Evolutionary conservation across 2,113 vertebrate genomes (phyloP), one percentile per base, ranked within the genome.

Genomic region (Tricholaema leucomelas): DNA sequence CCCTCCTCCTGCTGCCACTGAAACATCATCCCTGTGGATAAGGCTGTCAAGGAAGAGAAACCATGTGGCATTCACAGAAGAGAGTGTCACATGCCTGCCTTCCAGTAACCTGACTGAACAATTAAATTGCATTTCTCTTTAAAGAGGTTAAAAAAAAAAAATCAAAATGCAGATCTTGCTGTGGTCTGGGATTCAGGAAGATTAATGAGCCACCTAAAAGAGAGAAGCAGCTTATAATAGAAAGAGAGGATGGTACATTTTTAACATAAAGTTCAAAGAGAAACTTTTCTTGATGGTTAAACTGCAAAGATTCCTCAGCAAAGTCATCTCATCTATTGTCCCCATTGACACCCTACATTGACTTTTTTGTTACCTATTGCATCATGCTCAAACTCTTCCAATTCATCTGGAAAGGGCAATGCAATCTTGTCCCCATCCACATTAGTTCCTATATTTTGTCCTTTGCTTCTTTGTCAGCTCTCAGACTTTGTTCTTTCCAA

Each of bases 161-260:
- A 42, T 72, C 77, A 80, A 94, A 95, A 96, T 95, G 94, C 85
- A 96, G 95, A 95, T 96, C 92, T 94, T 81, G 87, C 92, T 91
- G 91, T 52, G 86, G 92, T 79, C 85, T 87, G 69, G 77, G 64
- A 79, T 85, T 88, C 15, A 2, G 83, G 52, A 74, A 94, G 87
- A 96, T 93, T 88, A 96, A 97, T 72, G 85, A 92, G 94, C 85
- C 71, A 61, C 87, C 76, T 94, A 85, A 95, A 93, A 97, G 85
- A 70, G 78, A 84, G 67, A 31, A 76, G 83, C 42, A 70, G 9
- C 87, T 96, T 82, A 82, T 77, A 95, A 96, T 35, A 87, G 92
- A 92, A 90, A 74, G 84, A 63, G 86, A 85, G 52, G 81, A 54
- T 4, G 50, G 66, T 50, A 66, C 78, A 80, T 96, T 96, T 96